Percentiles rank a stretch among this genome's conserved stretches.
Conservation (phyloP, 2,888 invertebrate genomes). For the Tachina grossa region DNA sequence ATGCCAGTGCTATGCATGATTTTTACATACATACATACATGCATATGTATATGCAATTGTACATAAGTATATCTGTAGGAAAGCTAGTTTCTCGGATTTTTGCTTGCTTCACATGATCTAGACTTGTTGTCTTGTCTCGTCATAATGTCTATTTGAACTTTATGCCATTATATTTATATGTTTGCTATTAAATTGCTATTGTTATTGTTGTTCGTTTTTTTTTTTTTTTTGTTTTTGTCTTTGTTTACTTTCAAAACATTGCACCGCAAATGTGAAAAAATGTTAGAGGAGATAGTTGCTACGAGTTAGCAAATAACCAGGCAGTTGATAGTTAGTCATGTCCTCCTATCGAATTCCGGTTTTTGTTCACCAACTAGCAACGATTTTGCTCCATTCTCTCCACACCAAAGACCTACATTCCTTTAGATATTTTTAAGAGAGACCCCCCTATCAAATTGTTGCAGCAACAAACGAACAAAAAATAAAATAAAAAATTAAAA, state of each 20-base stretch:
- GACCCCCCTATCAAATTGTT: conserved; percentile 30
- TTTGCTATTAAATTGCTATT: conserved; percentile 42
- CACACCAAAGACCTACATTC: conserved; percentile 64
- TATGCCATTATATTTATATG: conserved; percentile 51
- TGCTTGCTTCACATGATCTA: conserved; percentile 47
- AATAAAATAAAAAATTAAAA: background rate
- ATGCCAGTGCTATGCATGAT: background rate
- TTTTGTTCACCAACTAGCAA: conserved; percentile 27
- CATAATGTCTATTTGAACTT: conserved; percentile 63
- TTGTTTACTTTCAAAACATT: conserved; percentile 28
- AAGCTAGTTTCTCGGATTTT: conserved; percentile 45
- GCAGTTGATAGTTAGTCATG: conserved; percentile 42
- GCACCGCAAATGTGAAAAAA: conserved; percentile 34
- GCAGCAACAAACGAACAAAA: background rate
- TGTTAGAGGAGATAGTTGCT: conserved; percentile 56
- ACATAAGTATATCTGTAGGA: background rate
- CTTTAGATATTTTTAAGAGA: conserved; percentile 2
- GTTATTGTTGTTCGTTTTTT: conserved; percentile 4
- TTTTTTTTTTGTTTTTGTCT: conserved; percentile 1
- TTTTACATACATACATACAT: too few relatives aligned
- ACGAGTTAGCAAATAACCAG: conserved; percentile 27
- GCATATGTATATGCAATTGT: too few relatives aligned
- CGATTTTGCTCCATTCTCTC: conserved; percentile 32
- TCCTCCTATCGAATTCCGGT: conserved; percentile 66
- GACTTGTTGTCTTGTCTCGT: conserved; percentile 63